These are phyloP conservation scores for Hemiscyllium ocellatum DNA, from an alignment of 2,113 vertebrate genomes.

Conservation along the genomic window DNA sequence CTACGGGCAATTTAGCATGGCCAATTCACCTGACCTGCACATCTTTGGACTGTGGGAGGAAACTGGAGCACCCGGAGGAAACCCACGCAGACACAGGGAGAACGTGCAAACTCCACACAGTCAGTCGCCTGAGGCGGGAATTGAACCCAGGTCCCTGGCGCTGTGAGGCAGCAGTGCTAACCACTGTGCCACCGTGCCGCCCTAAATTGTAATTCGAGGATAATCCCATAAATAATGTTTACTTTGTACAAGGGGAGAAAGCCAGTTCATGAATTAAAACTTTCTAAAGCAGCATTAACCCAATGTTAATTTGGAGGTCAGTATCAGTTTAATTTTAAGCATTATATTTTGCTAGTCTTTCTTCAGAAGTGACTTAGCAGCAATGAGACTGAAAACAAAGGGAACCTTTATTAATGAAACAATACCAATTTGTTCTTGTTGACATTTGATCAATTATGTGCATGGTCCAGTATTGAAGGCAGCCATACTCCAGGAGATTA, in stretches of 20 bases:
- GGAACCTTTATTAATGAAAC: not conserved
- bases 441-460: not conserved
- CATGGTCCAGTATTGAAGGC: not conserved
- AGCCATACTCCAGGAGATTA: not conserved
- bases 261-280: not conserved
- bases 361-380: not conserved
- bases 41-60: too few relatives aligned
- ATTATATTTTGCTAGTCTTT: not conserved
- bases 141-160: too few relatives aligned
- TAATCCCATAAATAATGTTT: not conserved
- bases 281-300: not conserved
- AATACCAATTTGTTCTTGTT: not conserved
- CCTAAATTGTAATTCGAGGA: not conserved
- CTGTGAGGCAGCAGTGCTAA: too few relatives aligned
- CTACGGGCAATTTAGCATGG: too few relatives aligned
- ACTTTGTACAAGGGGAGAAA: too few relatives aligned
- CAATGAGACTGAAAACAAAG: not conserved
- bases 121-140: too few relatives aligned
- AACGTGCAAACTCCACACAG: too few relatives aligned
- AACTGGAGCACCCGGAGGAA: too few relatives aligned
- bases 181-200: too few relatives aligned
- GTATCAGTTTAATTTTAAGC: too few relatives aligned
- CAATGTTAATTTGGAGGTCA: not conserved
- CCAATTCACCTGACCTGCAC: too few relatives aligned
- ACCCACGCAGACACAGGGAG: too few relatives aligned